Percentiles rank a stretch among this genome's conserved stretches.
These are phyloP conservation scores for Agrochola lychnidis DNA, from an alignment of 2,888 invertebrate species.

Conservation along the genomic window DNA sequence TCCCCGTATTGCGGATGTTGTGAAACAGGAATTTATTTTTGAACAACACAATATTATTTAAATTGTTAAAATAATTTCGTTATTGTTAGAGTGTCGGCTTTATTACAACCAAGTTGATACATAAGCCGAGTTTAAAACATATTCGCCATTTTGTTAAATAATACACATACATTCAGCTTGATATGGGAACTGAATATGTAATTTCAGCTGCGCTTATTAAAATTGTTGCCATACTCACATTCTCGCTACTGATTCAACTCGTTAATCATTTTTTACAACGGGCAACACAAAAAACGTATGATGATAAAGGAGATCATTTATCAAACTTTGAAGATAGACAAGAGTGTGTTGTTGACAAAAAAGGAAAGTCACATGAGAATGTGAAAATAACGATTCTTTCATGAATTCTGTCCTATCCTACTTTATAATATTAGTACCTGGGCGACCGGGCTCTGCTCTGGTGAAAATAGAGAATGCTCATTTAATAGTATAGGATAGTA, in stretches of 20 bases:
- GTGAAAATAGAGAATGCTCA: too few relatives aligned
- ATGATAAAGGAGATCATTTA: conserved; percentile 45
- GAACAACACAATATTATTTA: neutral
- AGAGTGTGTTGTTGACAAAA: conserved; percentile 34
- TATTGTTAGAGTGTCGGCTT: neutral
- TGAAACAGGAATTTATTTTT: neutral
- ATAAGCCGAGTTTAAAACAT: neutral
- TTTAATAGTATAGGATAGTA: too few relatives aligned
- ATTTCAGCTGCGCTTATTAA: conserved; percentile 44
- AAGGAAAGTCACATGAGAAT: conserved; percentile 17
- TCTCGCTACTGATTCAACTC: conserved; percentile 32
- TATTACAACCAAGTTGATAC: neutral
- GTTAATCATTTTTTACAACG: conserved; percentile 51
- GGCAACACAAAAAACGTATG: conserved; percentile 43
- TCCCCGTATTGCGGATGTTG: too few relatives aligned
- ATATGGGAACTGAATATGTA: conserved; percentile 17
- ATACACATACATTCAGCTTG: neutral
- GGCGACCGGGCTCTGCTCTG: too few relatives aligned
- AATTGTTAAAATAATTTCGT: neutral
- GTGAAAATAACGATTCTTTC: neutral
- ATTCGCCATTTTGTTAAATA: neutral
- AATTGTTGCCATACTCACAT: conserved; percentile 27
- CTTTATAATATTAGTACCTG: too few relatives aligned
- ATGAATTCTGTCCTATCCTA: neutral
- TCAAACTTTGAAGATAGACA: conserved; percentile 51